Conservation (phyloP, 2,797 vertebrate species). For the Rousettus madagascariensis region DNA sequence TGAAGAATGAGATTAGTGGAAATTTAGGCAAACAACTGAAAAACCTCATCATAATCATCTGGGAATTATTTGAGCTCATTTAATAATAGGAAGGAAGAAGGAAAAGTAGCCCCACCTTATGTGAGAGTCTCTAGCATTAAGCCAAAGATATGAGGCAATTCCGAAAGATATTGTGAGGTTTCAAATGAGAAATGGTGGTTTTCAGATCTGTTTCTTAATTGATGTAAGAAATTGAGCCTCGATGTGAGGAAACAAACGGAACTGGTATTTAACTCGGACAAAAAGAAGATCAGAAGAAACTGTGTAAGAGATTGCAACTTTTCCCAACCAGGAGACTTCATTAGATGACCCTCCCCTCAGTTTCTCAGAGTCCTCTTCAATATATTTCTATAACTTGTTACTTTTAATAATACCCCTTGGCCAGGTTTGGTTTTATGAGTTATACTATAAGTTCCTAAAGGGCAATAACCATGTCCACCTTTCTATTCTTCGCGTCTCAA, state of each 20-base stretch:
- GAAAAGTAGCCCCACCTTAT: background rate
- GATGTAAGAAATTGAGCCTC: background rate
- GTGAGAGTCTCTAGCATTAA: background rate
- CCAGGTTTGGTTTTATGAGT: background rate
- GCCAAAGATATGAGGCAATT: background rate
- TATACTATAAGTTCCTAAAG: background rate
- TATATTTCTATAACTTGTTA: background rate
- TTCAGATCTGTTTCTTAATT: background rate
- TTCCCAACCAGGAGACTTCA: background rate
- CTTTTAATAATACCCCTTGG: background rate
- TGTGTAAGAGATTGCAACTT: background rate
- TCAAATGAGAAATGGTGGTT: background rate
- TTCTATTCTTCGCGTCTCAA: background rate
- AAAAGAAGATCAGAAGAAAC: background rate
- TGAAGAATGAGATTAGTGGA: constrained; percentile 51
- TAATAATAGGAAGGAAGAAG: background rate
- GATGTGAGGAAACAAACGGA: background rate
- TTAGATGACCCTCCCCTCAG: background rate
- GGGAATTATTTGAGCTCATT: background rate
- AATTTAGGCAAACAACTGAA: constrained; percentile 34
- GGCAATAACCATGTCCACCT: too few relatives aligned
- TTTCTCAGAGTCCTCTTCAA: background rate
- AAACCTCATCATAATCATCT: background rate
- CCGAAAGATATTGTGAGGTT: background rate
- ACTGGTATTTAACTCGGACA: background rate